Conservation (phyloP, 2,888 invertebrate genomes). For the Agapostemon virescens region DNA sequence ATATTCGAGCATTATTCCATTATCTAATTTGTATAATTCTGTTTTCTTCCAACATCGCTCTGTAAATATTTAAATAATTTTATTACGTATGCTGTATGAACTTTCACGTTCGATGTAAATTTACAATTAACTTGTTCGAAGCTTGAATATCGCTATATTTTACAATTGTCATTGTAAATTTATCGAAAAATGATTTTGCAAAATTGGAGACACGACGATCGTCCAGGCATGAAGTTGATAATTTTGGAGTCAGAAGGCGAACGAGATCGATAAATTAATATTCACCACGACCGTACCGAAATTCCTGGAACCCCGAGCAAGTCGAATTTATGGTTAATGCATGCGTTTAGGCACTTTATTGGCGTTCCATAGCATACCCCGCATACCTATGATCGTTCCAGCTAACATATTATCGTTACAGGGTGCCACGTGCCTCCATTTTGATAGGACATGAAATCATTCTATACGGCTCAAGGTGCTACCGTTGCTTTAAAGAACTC, state of each 20-base stretch:
- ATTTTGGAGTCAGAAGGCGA: neutral
- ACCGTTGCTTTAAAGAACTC: neutral
- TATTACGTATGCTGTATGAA: neutral
- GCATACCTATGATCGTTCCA: conserved; percentile 16
- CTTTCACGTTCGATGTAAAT: neutral
- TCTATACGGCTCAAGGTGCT: neutral
- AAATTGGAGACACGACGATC: neutral
- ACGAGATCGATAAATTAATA: conserved; percentile 30
- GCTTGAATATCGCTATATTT: neutral
- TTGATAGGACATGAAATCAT: conserved; percentile 25
- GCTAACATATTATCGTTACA: conserved; percentile 32
- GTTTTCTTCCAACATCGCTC: neutral
- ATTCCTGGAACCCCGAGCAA: conserved; percentile 17
- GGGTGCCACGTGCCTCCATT: conserved; percentile 1
- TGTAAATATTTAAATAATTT: neutral
- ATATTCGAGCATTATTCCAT: neutral
- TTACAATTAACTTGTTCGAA: neutral
- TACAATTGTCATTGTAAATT: neutral
- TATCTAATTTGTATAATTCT: neutral
- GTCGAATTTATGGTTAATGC: conserved; percentile 35
- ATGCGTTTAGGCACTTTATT: conserved; percentile 40
- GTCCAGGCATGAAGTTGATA: neutral
- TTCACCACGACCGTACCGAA: conserved; percentile 21
- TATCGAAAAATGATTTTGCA: neutral
- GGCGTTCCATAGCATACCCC: conserved; percentile 21